Percentiles rank a stretch among this genome's conserved stretches.
Evolutionary conservation across 1,140 invertebrate species (phyloP).

Genomic region (Arctopsyche grandis): DNA sequence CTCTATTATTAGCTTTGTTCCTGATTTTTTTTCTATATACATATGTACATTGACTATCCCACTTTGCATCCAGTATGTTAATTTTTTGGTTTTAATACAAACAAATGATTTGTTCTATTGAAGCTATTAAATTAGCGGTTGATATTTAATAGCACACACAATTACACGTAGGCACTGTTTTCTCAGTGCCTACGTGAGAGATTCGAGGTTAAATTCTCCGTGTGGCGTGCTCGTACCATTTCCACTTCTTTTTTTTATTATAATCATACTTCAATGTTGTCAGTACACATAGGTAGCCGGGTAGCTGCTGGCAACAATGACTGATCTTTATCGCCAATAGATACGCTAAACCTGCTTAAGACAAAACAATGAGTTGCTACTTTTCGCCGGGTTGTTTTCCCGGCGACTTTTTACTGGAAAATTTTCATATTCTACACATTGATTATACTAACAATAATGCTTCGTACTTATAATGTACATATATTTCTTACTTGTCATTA

Average conservation of each 20-base stretch:
- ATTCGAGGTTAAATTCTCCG: conserved; percentile 46
- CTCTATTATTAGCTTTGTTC: too few species aligned
- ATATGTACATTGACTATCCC: not conserved
- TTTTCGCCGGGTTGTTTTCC: too few species aligned
- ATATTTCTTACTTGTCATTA: too few species aligned
- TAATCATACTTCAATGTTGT: not conserved
- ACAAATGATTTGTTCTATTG: not conserved
- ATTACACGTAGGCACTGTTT: conserved; percentile 38
- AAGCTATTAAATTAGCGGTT: not conserved
- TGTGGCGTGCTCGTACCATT: conserved; percentile 30
- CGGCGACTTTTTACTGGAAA: too few species aligned
- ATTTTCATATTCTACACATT: too few species aligned
- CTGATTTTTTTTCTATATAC: too few species aligned
- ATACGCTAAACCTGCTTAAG: too few species aligned
- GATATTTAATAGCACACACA: conserved; percentile 17
- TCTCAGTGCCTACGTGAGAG: conserved; percentile 40
- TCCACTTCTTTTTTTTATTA: conserved; percentile 30
- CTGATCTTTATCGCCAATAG: not conserved
- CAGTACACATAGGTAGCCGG: too few species aligned
- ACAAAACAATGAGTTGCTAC: too few species aligned
- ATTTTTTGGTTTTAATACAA: not conserved
- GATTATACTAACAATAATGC: too few species aligned
- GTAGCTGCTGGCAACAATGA: too few species aligned
- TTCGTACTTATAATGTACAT: too few species aligned
- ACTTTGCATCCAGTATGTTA: not conserved